These are phyloP conservation scores for Cryptomyrus ogoouensis DNA, from an alignment of 2,113 vertebrate genomes.

Conservation along the genomic window DNA sequence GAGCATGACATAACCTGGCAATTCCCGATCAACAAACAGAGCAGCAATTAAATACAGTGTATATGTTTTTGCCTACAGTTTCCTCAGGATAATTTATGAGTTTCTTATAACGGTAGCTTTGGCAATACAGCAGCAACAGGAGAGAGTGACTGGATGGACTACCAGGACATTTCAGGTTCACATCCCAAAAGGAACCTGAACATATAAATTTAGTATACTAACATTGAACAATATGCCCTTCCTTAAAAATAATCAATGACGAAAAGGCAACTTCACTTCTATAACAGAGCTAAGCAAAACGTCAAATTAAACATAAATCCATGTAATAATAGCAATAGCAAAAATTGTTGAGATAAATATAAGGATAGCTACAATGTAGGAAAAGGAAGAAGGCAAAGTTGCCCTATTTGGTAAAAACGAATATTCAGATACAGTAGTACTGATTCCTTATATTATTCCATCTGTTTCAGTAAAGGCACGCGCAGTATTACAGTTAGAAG, in stretches of 20 bases:
- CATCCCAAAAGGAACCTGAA: background rate
- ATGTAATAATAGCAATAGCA: background rate
- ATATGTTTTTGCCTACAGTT: background rate
- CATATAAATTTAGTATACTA: background rate
- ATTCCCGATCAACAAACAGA: background rate
- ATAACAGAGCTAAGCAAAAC: background rate
- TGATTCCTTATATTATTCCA: background rate
- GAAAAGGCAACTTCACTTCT: background rate
- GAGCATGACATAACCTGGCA: background rate
- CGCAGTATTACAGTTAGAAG: background rate
- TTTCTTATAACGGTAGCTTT: background rate
- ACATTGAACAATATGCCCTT: background rate
- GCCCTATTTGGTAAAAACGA: background rate
- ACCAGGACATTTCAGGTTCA: background rate
- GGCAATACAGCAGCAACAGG: background rate
- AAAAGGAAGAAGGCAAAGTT: background rate
- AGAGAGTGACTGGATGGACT: background rate
- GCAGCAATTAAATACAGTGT: background rate
- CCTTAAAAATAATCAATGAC: background rate
- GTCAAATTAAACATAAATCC: background rate
- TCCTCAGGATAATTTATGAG: background rate
- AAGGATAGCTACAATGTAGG: background rate
- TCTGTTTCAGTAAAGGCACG: background rate
- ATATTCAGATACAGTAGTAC: background rate
- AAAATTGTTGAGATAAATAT: background rate